phyloP scores from a whole-genome alignment of 2,113 vertebrate species.

The Psettodes erumei region DNA sequence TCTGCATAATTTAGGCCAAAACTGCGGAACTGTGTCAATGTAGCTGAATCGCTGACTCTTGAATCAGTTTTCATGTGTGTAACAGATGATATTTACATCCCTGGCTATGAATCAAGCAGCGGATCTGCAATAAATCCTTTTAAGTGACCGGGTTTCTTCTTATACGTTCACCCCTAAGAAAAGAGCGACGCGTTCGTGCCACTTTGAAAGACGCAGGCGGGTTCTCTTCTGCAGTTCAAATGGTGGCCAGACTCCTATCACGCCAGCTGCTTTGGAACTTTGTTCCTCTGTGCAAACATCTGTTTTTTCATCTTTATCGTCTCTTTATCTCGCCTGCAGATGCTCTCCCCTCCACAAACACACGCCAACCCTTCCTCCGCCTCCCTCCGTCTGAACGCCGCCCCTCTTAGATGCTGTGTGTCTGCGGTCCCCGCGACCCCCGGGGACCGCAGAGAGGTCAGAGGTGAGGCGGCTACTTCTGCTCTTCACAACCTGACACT shows the following conservation, averaged over 20 bases:
- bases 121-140: neutral
- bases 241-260: neutral
- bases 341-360: slow-evolving; percentile 21
- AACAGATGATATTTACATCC: neutral
- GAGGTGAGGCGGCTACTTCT: slow-evolving; percentile 58
- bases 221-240: neutral
- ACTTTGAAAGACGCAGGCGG: neutral
- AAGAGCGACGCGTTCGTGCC: no score
- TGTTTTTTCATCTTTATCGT: slow-evolving; percentile 12
- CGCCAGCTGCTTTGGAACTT: neutral
- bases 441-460: slow-evolving; percentile 40
- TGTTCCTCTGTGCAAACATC: slow-evolving; percentile 31
- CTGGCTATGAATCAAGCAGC: neutral
- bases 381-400: slow-evolving; percentile 21
- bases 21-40: neutral
- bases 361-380: slow-evolving; percentile 20
- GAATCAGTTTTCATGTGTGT: neutral
- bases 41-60: neutral
- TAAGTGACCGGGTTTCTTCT: neutral
- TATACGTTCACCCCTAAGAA: neutral
- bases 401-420: slow-evolving; percentile 36
- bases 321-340: slow-evolving; percentile 31
- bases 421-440: slow-evolving; percentile 37
- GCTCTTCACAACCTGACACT: slow-evolving; percentile 73
- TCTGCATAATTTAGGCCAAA: neutral